Conservation (phyloP, 2,797 vertebrate species). For the Phyllotis vaccarum region DNA sequence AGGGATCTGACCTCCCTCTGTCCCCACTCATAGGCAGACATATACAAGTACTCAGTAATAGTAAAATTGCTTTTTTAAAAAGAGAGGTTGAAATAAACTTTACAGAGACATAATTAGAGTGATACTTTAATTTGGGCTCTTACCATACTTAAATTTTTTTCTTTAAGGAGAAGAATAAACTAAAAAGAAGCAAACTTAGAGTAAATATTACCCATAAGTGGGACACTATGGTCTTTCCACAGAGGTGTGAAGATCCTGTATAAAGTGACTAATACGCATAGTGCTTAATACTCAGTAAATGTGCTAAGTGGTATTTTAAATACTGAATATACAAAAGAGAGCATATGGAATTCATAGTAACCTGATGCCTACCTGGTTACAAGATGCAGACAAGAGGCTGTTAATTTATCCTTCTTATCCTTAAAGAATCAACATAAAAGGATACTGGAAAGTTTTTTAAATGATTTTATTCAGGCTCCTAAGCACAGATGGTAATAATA, state of each 20-base stretch:
- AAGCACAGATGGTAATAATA: constrained; percentile 51
- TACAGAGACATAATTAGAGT: not conserved
- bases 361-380: not conserved
- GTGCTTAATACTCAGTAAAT: constrained; percentile 4
- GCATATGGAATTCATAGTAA: not conserved
- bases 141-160: not conserved
- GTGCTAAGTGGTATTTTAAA: not conserved
- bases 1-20: too few relatives aligned
- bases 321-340: not conserved
- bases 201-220: not conserved
- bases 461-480: not conserved
- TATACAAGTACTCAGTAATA: too few relatives aligned
- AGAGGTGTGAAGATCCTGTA: not conserved
- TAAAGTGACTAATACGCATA: not conserved
- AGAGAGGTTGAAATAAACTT: not conserved
- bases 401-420: not conserved
- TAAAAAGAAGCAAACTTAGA: not conserved
- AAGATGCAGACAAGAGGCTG: not conserved
- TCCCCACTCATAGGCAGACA: too few relatives aligned
- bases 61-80: too few relatives aligned
- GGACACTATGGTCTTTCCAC: not conserved
- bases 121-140: not conserved
- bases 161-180: constrained; percentile 1
- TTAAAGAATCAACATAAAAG: constrained; percentile 53
- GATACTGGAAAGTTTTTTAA: not conserved